Conservation (phyloP, 1,140 invertebrate genomes). For the Meloidogyne hapla region DNA sequence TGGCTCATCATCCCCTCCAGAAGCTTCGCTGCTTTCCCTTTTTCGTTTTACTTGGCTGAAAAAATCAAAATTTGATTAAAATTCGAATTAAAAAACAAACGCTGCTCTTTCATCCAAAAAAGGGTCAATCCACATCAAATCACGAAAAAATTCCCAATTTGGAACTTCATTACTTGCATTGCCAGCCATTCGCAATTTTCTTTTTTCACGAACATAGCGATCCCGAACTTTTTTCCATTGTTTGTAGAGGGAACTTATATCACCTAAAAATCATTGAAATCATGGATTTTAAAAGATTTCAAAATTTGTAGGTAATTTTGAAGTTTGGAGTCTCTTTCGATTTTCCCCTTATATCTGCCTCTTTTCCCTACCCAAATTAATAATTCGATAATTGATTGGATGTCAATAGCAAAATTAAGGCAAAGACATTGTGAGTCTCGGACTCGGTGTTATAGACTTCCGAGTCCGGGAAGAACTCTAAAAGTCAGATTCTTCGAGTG, state of each 20-base stretch:
- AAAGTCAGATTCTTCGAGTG: too few relatives aligned
- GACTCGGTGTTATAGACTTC: too few relatives aligned
- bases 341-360: too few relatives aligned
- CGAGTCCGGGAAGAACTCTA: too few relatives aligned
- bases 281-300: too few relatives aligned
- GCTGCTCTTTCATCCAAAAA: conserved; percentile 42
- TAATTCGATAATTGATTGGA: too few relatives aligned
- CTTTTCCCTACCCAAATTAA: too few relatives aligned
- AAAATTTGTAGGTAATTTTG: too few relatives aligned
- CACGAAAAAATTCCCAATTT: conserved; percentile 39
- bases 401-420: too few relatives aligned
- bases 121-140: conserved; percentile 44
- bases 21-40: conserved; percentile 40
- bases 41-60: conserved; percentile 41
- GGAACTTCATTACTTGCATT: conserved; percentile 21
- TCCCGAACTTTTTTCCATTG: conserved; percentile 48
- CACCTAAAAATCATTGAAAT: conserved; percentile 16
- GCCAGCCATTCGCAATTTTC: conserved; percentile 42
- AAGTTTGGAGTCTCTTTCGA: too few relatives aligned
- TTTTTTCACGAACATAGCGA: conserved; percentile 44
- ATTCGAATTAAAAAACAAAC: conserved; percentile 20
- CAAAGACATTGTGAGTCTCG: too few relatives aligned
- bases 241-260: conserved; percentile 46
- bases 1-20: conserved; percentile 19
- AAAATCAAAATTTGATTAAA: conserved; percentile 1